These are phyloP conservation scores for Fabriciana adippe DNA, from an alignment of 2,888 invertebrate genomes.

Conservation along the genomic window DNA sequence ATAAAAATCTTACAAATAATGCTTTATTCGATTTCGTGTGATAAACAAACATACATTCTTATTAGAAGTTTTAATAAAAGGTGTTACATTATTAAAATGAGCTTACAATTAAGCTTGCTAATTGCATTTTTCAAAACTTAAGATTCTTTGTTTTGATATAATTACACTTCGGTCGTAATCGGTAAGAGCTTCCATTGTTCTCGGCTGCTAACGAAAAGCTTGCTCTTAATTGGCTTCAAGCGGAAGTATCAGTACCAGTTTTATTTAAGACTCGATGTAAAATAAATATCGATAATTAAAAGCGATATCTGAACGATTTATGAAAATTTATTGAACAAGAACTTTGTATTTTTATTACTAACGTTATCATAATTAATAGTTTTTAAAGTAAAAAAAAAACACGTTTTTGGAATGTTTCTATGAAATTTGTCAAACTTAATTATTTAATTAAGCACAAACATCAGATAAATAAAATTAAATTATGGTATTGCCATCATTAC, in stretches of 20 bases:
- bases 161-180: conserved; percentile 6
- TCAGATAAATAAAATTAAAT: too few relatives aligned
- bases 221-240: conserved; percentile 25
- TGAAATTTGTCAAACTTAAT: too few relatives aligned
- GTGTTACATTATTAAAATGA: conserved; percentile 5
- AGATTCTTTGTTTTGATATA: conserved; percentile 17
- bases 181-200: conserved; percentile 10
- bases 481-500: too few relatives aligned
- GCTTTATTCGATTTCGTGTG: too few relatives aligned
- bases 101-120: not conserved
- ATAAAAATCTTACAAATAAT: too few relatives aligned
- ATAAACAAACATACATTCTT: not conserved
- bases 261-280: not conserved
- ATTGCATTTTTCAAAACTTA: conserved; percentile 1
- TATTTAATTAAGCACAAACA: too few relatives aligned
- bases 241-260: conserved; percentile 11
- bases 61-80: not conserved
- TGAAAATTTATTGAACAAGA: too few relatives aligned
- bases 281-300: not conserved
- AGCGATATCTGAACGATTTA: too few relatives aligned
- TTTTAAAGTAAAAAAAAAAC: too few relatives aligned
- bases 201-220: conserved; percentile 3
- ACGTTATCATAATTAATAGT: too few relatives aligned
- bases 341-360: too few relatives aligned
- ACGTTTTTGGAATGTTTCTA: too few relatives aligned